A percentile compares a stretch with the other conserved stretches of the same genome.
Conservation (phyloP, 1,140 invertebrate genomes). For the Drosophila triauraria region DNA sequence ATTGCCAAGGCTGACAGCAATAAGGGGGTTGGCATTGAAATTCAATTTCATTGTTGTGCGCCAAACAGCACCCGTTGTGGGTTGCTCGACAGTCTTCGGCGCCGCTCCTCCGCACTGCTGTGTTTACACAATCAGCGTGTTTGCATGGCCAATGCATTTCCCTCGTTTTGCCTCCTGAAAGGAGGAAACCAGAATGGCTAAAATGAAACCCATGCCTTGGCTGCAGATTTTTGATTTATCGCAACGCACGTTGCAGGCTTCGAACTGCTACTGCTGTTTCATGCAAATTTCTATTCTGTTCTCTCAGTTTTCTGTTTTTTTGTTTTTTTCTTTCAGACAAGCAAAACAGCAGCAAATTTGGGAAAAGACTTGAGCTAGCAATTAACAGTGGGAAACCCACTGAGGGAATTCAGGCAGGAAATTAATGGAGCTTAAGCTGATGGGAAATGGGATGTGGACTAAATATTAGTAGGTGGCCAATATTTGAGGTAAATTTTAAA, state of each 20-base stretch:
- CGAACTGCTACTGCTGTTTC: constrained; percentile 21
- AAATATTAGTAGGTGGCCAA: constrained; percentile 1
- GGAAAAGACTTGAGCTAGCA: constrained; percentile 13
- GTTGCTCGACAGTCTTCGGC: constrained; percentile 4
- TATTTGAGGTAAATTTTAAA: not conserved
- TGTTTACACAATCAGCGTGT: constrained; percentile 57
- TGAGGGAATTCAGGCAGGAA: constrained; percentile 20
- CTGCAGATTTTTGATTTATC: constrained; percentile 73
- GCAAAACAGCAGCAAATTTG: constrained; percentile 43
- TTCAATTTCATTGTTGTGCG: constrained; percentile 42
- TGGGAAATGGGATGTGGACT: not conserved
- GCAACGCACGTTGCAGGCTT: constrained; percentile 31
- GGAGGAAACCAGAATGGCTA: constrained; percentile 12
- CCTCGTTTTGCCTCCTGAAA: constrained; percentile 22
- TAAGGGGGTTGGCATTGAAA: constrained; percentile 40
- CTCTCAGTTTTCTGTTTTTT: not conserved
- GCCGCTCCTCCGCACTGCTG: constrained; percentile 29
- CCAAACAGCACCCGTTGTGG: constrained; percentile 7
- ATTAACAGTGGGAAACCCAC: constrained; percentile 19
- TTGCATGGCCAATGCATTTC: constrained; percentile 57
- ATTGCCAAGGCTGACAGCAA: constrained; percentile 51
- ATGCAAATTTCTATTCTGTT: constrained; percentile 40
- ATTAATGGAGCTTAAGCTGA: constrained; percentile 14
- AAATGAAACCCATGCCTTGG: constrained; percentile 38
- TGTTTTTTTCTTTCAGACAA: not conserved